Evolutionary conservation across 2,888 invertebrate species (phyloP), one percentile per base, ranked within the genome.

Genomic region (Drosophila nigricruria): DNA sequence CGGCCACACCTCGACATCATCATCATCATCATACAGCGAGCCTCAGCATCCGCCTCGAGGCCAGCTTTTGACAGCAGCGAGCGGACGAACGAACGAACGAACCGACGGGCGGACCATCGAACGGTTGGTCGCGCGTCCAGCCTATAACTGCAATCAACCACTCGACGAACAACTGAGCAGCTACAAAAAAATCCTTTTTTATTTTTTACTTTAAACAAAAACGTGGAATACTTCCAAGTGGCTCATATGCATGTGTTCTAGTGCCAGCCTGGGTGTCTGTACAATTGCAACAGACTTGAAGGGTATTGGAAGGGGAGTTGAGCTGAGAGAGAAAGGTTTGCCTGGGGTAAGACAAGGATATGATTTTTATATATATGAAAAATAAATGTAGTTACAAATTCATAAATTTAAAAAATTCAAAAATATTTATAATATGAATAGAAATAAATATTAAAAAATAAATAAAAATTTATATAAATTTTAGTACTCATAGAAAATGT

Each of bases 111-210:
- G 56, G 43, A 34, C 18, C 18, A 43, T 27, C n/a, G 60, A 18
- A 10, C 34, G 32, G 56, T 57, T 56, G 69, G 60, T 53, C 76
- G 70, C 64, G 64, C 38, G 79, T 82, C 82, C 71, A 61, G 76
- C 68, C 81, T 72, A 73, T 88, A 81, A 88, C 74, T 73, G 88
- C 80, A 84, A 86, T 86, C 89, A 89, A 89, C 89, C 86, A 89
- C 89, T 89, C 72, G 70, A 88, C 66, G 54, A 58, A 57, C 66
- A 69, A 70, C 69, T 65, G 64, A 68, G 59, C 57, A 67, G 38
- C 30, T 45, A 67, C 18, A 49, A 3, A 67, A 63, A 66, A 73
- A 66, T 62, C 40, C 27, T 10, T 47, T 53, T 59, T 66, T 70
- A 59, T 66, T 74, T 61, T 68, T 61, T 32, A 52, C 71, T 67